These are phyloP conservation scores for Loxodonta africana DNA, from an alignment of 2,113 vertebrate species.

Conservation along the genomic window DNA sequence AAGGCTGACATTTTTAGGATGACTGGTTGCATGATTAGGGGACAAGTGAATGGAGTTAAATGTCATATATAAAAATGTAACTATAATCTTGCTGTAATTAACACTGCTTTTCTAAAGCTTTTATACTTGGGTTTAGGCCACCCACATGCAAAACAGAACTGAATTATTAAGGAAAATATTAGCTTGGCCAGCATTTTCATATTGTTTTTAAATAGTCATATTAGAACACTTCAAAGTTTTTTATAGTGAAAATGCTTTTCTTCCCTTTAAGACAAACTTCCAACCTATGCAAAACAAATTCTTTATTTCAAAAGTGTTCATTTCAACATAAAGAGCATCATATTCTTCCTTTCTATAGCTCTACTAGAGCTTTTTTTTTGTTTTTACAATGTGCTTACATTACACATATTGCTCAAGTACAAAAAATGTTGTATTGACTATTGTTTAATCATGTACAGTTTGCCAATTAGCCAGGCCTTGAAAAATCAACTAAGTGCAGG, in stretches of 20 bases:
- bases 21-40: neutral
- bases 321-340: neutral
- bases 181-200: neutral
- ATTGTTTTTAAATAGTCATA: constrained; percentile 34
- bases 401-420: neutral
- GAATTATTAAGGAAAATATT: constrained; percentile 53
- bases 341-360: neutral
- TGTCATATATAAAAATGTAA: constrained; percentile 37
- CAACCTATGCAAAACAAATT: neutral
- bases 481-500: constrained; percentile 37
- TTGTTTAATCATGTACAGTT: neutral
- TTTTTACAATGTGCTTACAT: neutral
- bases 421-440: neutral
- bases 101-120: constrained; percentile 48
- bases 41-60: neutral
- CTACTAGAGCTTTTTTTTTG: neutral
- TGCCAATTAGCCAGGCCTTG: neutral
- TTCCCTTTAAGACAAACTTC: constrained; percentile 49
- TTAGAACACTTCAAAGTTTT: neutral
- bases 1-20: constrained; percentile 7
- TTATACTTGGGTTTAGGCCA: constrained; percentile 35
- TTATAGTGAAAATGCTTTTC: constrained; percentile 13
- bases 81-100: constrained; percentile 50
- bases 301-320: constrained; percentile 45
- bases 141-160: constrained; percentile 51